These are phyloP conservation scores for Apamea anceps DNA, from an alignment of 2,888 invertebrate genomes.

Conservation along the genomic window DNA sequence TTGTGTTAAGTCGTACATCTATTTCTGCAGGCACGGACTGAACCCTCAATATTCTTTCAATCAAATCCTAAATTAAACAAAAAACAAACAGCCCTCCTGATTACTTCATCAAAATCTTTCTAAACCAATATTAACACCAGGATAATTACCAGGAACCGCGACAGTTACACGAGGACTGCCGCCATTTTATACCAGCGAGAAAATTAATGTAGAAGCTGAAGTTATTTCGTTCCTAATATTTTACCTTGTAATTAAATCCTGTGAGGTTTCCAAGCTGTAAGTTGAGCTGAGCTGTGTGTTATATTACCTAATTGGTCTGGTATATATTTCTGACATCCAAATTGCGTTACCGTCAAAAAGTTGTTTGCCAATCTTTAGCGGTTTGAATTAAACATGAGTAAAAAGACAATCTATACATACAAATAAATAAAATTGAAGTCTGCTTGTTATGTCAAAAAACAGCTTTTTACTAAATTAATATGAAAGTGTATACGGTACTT, in stretches of 20 bases:
- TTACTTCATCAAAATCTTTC: slow-evolving; percentile 39
- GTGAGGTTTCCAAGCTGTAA: slow-evolving; percentile 56
- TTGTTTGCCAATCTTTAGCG: slow-evolving; percentile 23
- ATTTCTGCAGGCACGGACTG: neutral
- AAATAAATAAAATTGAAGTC: neutral
- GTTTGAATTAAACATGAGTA: neutral
- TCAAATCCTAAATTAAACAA: slow-evolving; percentile 26
- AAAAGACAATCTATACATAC: neutral
- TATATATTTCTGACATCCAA: slow-evolving; percentile 44
- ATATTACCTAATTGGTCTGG: slow-evolving; percentile 36
- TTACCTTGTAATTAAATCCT: slow-evolving; percentile 66
- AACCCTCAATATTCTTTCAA: neutral
- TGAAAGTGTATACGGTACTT: too few species aligned
- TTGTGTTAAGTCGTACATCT: neutral
- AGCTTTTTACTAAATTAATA: too few species aligned
- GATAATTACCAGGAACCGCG: slow-evolving; percentile 50
- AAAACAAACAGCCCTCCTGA: slow-evolving; percentile 36
- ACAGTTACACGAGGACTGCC: slow-evolving; percentile 52
- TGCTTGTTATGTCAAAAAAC: too few species aligned
- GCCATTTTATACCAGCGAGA: slow-evolving; percentile 50
- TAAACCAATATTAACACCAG: slow-evolving; percentile 53
- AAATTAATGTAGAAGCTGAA: slow-evolving; percentile 63
- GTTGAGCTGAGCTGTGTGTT: slow-evolving; percentile 35
- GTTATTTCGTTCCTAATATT: slow-evolving; percentile 64
- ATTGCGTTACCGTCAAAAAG: slow-evolving; percentile 28